Base-by-base conservation (phyloP, 2,797 vertebrate genomes). In the Emydoidea blandingii region DNA sequence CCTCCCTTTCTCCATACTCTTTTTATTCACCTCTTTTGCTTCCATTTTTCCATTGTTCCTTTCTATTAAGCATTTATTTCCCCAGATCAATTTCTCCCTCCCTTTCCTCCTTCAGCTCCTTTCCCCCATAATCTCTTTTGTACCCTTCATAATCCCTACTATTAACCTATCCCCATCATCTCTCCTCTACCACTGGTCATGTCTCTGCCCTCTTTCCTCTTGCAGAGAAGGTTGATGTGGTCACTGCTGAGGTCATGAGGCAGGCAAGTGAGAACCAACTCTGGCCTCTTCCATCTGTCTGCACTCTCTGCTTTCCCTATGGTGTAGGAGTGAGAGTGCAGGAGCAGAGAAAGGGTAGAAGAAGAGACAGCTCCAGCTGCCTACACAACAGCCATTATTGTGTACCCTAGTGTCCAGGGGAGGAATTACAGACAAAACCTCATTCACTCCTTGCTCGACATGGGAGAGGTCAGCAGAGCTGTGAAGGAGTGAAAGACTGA, bases 401-500 rank as follows among this genome's bases (percentile, higher is more conserved):
- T 1, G 50, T 10, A 34, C 5, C 41, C 54, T 52, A 5, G 62
- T 8, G 50, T 80, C 82, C 87, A 74, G 50, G 85, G 86, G 65
- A 72, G 41, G 18, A 84, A 12, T 3, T 10, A 1, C 41, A 49
- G 74, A 49, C 27, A 25, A 78, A 31, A 47, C 14, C 3, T 9
- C 12, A 16, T 21, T 88, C 44, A 12, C 49, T 86, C 3, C 0
- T 72, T 9, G 1, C 86, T 5, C 7, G 8, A 18, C 3, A 52
- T 14, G 50, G 5, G 29, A 85, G 95, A 88, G 78, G 44, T 80
- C 82, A 96, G 87, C 92, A 89, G 89, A 86, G 90, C 65, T 53
- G 37, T 9, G 72, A 52, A 3, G 85, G 78, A 88, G 93, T 56
- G 81, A 76, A 90, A 8, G 79, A 3, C 88, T 12, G 82, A 85